Base-by-base conservation (phyloP, 2,888 invertebrate species). In the Drosophila eohydei region DNA sequence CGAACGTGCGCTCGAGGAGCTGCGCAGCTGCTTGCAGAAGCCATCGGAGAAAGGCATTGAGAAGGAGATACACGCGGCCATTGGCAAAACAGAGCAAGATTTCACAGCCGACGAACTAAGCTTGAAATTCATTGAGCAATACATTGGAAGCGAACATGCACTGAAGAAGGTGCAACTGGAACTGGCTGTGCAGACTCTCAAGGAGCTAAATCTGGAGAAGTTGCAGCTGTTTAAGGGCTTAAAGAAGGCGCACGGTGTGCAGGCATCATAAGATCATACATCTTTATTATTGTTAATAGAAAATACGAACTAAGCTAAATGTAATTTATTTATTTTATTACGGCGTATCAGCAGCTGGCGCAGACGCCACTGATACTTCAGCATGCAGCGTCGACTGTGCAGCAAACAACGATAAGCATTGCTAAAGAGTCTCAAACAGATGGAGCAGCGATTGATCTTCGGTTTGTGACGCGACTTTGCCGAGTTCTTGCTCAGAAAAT, bases 181-280 rank as follows among this genome's bases (percentile, higher is more conserved):
- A 81, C 91, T 96, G 51, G 95, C 96, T 0, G 88, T 97, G n/a
- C 96, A 96, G 90, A 94, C 95, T 6, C 95, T 95, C 80, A 94
- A 95, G 81, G 96, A 96, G 89, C 85, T 95, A n/a, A 94, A 94
- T 77, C 94, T 94, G 44, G 94, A 95, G 76, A 93, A 94, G 65
- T 91, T 94, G 41, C 94, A 95, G 63, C 90, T 96, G 0, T 94
- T 94, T 70, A 92, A 94, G 26, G 95, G 95, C n/a, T 91, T 96
- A 67, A 94, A 94, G 89, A 94, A 94, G 79, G 96, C 96, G 0
- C 96, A 96, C 88, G 96, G 96, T 6, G 76, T 93, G 3, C 91
- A 90, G 71, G 90, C 90, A 74, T 74, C 74, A 36, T 75, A 74
- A 69, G 4, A 28, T 12, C n/a, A 3, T 11, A 56, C 11, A 41